Evolutionary conservation across 2,888 invertebrate genomes (phyloP).

Genomic region (Eristalis intricaria): DNA sequence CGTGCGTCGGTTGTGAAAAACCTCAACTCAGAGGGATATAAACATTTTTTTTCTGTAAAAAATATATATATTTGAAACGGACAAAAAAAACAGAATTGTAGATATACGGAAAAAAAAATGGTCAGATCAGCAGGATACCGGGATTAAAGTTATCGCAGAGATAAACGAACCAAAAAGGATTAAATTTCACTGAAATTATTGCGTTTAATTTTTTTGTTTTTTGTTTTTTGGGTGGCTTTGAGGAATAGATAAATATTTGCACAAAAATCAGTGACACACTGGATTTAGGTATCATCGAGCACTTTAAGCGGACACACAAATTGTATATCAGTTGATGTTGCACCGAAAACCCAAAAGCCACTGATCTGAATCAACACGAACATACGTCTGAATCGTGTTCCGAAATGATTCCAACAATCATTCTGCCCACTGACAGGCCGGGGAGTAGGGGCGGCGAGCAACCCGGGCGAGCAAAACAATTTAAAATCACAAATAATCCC

Average conservation of each 20-base stretch:
- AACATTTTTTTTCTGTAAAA: constrained; percentile 2
- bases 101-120: constrained; percentile 15
- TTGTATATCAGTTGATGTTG: too few relatives aligned
- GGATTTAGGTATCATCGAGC: constrained; percentile 12
- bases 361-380: too few relatives aligned
- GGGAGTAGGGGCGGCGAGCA: not conserved
- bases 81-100: not conserved
- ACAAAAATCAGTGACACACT: constrained; percentile 6
- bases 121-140: constrained; percentile 19
- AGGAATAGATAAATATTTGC: constrained; percentile 18
- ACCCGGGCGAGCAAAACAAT: constrained; percentile 2
- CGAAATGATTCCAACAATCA: too few relatives aligned
- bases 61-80: not conserved
- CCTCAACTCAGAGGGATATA: constrained; percentile 20
- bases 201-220: not conserved
- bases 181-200: constrained; percentile 55
- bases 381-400: too few relatives aligned
- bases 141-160: constrained; percentile 52
- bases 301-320: too few relatives aligned
- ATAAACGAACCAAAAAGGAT: constrained; percentile 48
- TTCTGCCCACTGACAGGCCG: not conserved
- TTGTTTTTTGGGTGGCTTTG: not conserved
- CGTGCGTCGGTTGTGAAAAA: constrained; percentile 41
- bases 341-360: too few relatives aligned
- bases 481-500: constrained; percentile 45